Evolutionary conservation across 1,140 invertebrate genomes (phyloP), one percentile per base, ranked within the genome.

Genomic region (Pseudomyrmex dendroicus): DNA sequence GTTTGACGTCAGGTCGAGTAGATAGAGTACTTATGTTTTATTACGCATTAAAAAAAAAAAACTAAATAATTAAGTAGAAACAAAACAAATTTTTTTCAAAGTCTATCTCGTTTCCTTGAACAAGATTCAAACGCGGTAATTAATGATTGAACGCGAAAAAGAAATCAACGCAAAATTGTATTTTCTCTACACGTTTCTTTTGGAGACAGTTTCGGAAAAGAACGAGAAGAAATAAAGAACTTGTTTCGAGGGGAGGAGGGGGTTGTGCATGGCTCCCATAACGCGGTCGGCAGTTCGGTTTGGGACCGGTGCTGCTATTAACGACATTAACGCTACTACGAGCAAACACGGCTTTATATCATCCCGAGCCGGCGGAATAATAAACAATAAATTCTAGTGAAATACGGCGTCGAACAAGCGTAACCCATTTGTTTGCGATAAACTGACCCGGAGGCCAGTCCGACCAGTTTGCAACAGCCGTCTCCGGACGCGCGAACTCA

Each of bases 381-480:
- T 93, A 94, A 93, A 94, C 93, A 93, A 94, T 94, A 94, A 93
- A 93, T 93, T 93, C 89, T 73, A 88, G 91, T 93, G 93, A 93
- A 94, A 94, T 93, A 94, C 91, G 92, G 91, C 92, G 90, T 88
- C 90, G 91, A 93, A 93, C 91, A 90, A 93, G 92, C 92, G 91
- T 93, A 93, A 94, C 93, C 93, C 93, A 94, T 93, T 94, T 94
- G 93, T 94, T 94, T 94, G 93, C 93, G 92, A 94, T 94, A 94
- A 94, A 93, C 91, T 93, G 92, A 93, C 92, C 91, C 91, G 90
- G 91, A 89, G 92, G 92, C 92, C 91, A 93, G 92, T 93, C 91
- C 78, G 89, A 93, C 93, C 93, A 93, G 93, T 93, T 92, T 90
- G 86, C 88, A 86, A 86, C 91, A 62, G 83, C 74, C 90, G 89